Base-by-base conservation (phyloP, 2,797 vertebrate genomes). In the Myotis findleyi region DNA sequence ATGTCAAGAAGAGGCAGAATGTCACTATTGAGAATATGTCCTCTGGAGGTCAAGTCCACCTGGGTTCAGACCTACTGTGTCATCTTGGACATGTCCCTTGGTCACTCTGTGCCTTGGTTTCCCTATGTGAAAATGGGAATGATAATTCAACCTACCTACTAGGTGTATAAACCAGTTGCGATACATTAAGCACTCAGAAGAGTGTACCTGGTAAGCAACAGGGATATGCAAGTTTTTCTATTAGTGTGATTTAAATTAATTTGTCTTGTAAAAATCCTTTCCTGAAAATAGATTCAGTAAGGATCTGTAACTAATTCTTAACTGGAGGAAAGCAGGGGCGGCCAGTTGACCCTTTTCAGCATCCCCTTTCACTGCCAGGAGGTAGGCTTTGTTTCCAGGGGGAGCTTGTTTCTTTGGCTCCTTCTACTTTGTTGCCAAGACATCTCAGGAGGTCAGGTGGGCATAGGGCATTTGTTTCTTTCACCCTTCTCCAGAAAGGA, bases 231-330 rank as follows among this genome's bases (percentile, higher is more conserved):
- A 14, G 20, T 18, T 82, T 95, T 73, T 88, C 21, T 72, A 41
- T 79, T 71, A 30, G n/a, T 44, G 33, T 27, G 18, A 81, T 49
- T 87, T 71, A 59, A 90, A 38, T 55, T 36, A 38, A 87, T 16
- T 25, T 92, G 72, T 79, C 82, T 53, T 7, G 18, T 21, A 23
- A 89, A 92, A 72, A 7, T 25, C 69, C 20, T 82, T 89, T 47
- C 16, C 41, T 53, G 49, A 25, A 87, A 84, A 89, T 33, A 47
- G 55, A 86, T 25, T 62, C 44, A 73, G 12, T 62, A 20, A 90
- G 17, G 21, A 64, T 51, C n/a, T 86, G 12, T 55, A 73, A 82
- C 36, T 41, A 72, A 68, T 79, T 95, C 30, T 83, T 38, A 33
- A n/a, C 13, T 62, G 23, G 33, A 68, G 25, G 55, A 49, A 68